These are phyloP conservation scores for Timema cristinae DNA, from an alignment of 2,888 invertebrate genomes.

Conservation along the genomic window DNA sequence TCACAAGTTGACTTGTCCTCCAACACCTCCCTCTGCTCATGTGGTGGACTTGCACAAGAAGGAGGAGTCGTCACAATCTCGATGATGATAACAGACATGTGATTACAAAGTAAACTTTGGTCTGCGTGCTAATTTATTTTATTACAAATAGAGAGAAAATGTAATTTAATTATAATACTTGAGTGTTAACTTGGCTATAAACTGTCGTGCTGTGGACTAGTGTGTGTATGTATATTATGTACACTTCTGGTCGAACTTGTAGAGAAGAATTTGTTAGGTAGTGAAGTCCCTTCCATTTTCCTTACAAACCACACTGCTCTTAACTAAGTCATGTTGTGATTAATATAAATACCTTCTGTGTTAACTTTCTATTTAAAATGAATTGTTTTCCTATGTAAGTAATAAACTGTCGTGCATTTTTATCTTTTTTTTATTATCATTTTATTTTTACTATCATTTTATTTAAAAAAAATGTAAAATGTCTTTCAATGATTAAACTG, in stretches of 20 bases:
- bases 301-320: too few relatives aligned
- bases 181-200: constrained; percentile 14
- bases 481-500: constrained; percentile 27
- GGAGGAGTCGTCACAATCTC: constrained; percentile 31
- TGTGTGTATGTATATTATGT: constrained; percentile 15
- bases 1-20: constrained; percentile 24
- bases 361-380: too few relatives aligned
- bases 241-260: constrained; percentile 14
- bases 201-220: constrained; percentile 18
- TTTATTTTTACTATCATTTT: constrained; percentile 11
- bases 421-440: constrained; percentile 24
- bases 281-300: too few relatives aligned
- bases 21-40: constrained; percentile 24
- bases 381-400: too few relatives aligned
- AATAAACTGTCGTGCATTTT: constrained; percentile 29
- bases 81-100: constrained; percentile 23
- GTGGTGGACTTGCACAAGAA: constrained; percentile 31
- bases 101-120: constrained; percentile 19
- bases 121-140: constrained; percentile 31
- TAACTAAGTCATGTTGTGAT: too few relatives aligned
- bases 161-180: constrained; percentile 25
- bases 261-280: not conserved
- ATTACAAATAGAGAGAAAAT: constrained; percentile 28
- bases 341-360: too few relatives aligned
- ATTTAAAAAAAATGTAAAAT: constrained; percentile 11